Conservation (phyloP, 2,888 invertebrate species). For the Ametastegia equiseti region DNA sequence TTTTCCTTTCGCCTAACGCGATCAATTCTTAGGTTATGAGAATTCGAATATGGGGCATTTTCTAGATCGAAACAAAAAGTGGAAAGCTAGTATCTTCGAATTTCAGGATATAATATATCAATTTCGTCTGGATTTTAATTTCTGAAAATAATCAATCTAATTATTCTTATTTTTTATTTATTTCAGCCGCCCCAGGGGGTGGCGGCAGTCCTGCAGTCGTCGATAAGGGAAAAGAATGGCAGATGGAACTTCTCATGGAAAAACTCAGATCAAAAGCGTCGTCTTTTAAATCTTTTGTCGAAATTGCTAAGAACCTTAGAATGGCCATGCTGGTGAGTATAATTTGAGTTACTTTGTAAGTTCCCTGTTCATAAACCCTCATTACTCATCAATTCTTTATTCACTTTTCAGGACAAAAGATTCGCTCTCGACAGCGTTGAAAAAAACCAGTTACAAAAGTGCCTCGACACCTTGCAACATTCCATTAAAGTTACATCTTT, state of each 20-base stretch:
- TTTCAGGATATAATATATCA: too few species aligned
- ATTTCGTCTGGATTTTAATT: too few species aligned
- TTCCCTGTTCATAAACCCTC: neutral
- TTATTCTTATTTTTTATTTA: neutral
- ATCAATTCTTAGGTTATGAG: slow-evolving; percentile 2
- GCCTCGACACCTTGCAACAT: slow-evolving; percentile 94
- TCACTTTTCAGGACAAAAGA: slow-evolving; percentile 87
- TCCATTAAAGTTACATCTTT: slow-evolving; percentile 95
- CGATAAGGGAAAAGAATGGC: slow-evolving; percentile 85
- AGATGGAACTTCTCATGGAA: slow-evolving; percentile 94
- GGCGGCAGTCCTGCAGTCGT: slow-evolving; percentile 61
- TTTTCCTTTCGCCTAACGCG: neutral
- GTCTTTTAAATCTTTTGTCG: slow-evolving; percentile 89
- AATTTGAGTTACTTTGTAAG: neutral
- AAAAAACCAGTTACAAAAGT: slow-evolving; percentile 91
- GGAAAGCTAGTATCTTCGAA: too few species aligned
- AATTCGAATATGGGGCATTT: neutral
- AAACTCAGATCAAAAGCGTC: slow-evolving; percentile 90
- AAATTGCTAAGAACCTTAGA: slow-evolving; percentile 92
- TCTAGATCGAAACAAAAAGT: too few species aligned
- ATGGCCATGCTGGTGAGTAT: slow-evolving; percentile 88
- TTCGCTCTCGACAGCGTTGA: slow-evolving; percentile 92
- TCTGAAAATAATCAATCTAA: too few species aligned
- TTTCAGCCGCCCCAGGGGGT: slow-evolving; percentile 49
- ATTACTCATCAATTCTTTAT: neutral